A percentile compares a stretch with the other conserved stretches of the same genome.
Evolutionary conservation across 2,888 invertebrate species (phyloP).

Genomic region (Tachina lurida): DNA sequence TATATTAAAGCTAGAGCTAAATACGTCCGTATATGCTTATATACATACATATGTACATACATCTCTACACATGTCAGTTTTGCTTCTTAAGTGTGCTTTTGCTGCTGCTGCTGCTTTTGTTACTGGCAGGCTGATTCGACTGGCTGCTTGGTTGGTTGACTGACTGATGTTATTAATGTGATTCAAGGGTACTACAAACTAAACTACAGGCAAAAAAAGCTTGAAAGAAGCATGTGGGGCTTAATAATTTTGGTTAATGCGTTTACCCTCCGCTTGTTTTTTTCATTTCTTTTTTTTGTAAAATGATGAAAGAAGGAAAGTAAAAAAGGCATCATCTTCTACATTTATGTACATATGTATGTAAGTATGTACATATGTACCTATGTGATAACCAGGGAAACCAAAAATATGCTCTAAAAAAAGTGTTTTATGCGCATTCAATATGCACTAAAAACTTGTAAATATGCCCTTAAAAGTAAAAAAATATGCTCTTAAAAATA

Average conservation of each 20-base stretch:
- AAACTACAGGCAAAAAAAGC: conserved; percentile 39
- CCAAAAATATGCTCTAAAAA: too few relatives aligned
- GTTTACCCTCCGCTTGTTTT: conserved; percentile 32
- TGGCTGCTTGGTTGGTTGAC: conserved; percentile 16
- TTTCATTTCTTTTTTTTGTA: background rate
- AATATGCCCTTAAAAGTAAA: too few relatives aligned
- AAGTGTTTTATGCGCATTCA: too few relatives aligned
- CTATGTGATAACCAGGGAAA: too few relatives aligned
- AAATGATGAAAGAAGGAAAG: background rate
- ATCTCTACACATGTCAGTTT: background rate
- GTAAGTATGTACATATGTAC: background rate
- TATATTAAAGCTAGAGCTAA: conserved; percentile 21
- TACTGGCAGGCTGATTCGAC: conserved; percentile 15
- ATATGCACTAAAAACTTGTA: too few relatives aligned
- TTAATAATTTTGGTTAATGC: conserved; percentile 57
- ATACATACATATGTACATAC: background rate
- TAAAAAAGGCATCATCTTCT: background rate
- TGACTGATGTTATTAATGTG: conserved; percentile 58
- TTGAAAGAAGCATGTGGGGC: conserved; percentile 39
- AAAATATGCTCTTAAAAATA: too few relatives aligned
- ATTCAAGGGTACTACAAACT: conserved; percentile 54
- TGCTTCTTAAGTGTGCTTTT: conserved; percentile 5
- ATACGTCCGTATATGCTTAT: background rate
- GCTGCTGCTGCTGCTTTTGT: background rate
- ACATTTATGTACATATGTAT: background rate